Evolutionary conservation across 2,113 vertebrate genomes (phyloP).

Genomic region (Psilopogon haemacephalus): DNA sequence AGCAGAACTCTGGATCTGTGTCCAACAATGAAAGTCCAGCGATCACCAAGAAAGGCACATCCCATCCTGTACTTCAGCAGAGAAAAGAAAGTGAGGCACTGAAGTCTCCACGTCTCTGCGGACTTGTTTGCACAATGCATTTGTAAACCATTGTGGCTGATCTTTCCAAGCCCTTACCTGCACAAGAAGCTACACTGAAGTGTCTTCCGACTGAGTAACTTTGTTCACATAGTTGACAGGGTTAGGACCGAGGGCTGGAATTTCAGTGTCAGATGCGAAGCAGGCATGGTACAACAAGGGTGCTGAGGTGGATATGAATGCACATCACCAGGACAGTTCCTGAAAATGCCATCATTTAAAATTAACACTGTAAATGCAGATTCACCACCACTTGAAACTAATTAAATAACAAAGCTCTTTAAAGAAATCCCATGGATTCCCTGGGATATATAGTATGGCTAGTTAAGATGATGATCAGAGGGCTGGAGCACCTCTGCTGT

Average conservation of each 20-base stretch:
- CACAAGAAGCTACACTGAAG: not conserved
- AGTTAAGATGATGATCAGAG: no score
- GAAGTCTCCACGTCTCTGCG: not conserved
- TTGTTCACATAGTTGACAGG: not conserved
- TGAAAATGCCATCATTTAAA: conserved; percentile 35
- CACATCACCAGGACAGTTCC: not conserved
- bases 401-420: conserved; percentile 35
- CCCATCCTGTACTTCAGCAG: not conserved
- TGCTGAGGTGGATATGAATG: not conserved
- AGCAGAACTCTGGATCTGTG: fast-evolving
- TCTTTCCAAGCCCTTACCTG: not conserved
- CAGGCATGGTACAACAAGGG: not conserved
- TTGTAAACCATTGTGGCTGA: not conserved
- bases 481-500: no score
- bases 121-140: not conserved
- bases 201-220: not conserved
- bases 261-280: not conserved
- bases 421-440: not conserved
- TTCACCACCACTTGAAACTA: conserved; percentile 21
- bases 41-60: not conserved
- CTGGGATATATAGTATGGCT: not conserved
- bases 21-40: not conserved
- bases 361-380: conserved; percentile 31
- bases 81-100: not conserved
- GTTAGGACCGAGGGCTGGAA: not conserved